These are phyloP conservation scores for Bradypus variegatus DNA, from an alignment of 2,797 vertebrate genomes.

Conservation along the genomic window DNA sequence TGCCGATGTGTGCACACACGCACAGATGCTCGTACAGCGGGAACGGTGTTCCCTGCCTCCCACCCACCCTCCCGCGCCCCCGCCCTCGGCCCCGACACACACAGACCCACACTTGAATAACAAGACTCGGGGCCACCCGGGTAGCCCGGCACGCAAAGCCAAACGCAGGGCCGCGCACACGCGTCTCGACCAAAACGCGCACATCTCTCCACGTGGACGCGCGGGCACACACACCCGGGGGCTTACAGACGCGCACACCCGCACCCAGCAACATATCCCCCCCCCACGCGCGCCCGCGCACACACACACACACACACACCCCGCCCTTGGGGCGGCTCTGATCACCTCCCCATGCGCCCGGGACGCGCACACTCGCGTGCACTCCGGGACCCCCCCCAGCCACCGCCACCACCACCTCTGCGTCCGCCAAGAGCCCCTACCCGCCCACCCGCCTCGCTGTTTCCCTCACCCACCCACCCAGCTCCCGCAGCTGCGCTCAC, in stretches of 20 bases:
- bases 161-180: conserved; percentile 3
- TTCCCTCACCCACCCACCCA: background rate
- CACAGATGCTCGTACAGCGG: background rate
- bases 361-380: background rate
- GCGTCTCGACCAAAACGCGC: background rate
- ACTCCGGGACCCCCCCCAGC: background rate
- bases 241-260: background rate
- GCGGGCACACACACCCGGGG: background rate
- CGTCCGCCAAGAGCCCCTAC: too few relatives aligned
- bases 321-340: background rate
- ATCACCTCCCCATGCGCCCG: background rate
- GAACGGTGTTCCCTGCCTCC: background rate
- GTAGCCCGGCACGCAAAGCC: background rate
- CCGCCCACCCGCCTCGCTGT: background rate
- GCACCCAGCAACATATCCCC: background rate
- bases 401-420: too few relatives aligned
- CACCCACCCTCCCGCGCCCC: too few relatives aligned
- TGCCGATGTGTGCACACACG: background rate
- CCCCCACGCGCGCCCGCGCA: background rate
- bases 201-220: conserved; percentile 41
- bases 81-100: background rate
- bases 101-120: background rate
- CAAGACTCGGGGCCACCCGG: background rate
- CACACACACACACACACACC: background rate
- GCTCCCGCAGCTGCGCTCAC: conserved; percentile 26